Evolutionary conservation across 2,113 vertebrate species (phyloP), one percentile per base, ranked within the genome.

Genomic region (Phylloscopus whistleri): DNA sequence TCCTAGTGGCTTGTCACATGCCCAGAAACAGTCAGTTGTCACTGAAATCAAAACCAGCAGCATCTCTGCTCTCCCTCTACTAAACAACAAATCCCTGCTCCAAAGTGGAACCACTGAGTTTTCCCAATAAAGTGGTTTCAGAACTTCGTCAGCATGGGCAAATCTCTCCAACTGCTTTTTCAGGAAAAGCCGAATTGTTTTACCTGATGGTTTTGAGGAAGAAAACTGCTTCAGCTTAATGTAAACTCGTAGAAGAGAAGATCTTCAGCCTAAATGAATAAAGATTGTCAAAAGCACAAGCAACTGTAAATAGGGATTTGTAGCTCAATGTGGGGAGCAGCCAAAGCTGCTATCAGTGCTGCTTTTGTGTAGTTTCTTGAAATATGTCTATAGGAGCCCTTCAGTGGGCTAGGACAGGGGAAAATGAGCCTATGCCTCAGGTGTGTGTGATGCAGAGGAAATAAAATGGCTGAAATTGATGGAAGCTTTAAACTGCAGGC

Each of bases 171-270:
- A 39, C 3, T 84, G 51, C 33, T 60, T 92, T 89, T 75, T 51
- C 43, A 82, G 67, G 41, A 80, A 48, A 27, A 78, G n/a, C 58
- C 0, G 1, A 58, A 67, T 33, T 84, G n/a, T 76, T 94, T 67
- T 46, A 77, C 63, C 21, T 66, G 53, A 69, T 43, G 43, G 24
- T 81, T 94, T 33, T 0, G 8, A 84, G 62, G 28, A 89, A 87
- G 22, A 79, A 82, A 84, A 62, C 16, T n/a, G 53, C 62, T 91
- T 95, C 17, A 41, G 22, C 44, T 94, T 87, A 77, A 85, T 16
- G 35, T 19, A 35, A 79, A 28, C 23, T 73, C 63, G n/a, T 72
- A 55, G 9, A 75, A 82, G 11, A 53, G 74, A 87, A 69, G 37
- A 72, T 17, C 63, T 87, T 55, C 48, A 83, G 23, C 15, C 33